Evolutionary conservation across 1,140 invertebrate species (phyloP), one percentile per base, ranked within the genome.

Genomic region (Thaumetopoea pityocampa): DNA sequence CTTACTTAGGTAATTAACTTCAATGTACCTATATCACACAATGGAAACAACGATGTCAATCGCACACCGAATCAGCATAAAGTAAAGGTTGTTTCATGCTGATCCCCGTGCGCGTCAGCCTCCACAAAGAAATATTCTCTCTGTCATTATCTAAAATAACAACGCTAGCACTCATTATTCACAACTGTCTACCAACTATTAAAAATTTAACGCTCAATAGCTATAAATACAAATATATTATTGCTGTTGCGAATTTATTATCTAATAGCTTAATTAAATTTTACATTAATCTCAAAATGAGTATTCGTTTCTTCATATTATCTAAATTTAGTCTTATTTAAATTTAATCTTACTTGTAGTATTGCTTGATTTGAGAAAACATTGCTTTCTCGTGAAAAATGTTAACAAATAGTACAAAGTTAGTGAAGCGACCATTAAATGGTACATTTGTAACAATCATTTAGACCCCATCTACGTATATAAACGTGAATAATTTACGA

Each of bases 161-260:
- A 80, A 80, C 58, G 59, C 74, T 79, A 74, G 72, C 64, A 68
- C 64, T n/a, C 74, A 63, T 73, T 83, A 79, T 78, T 77, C 73
- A 80, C 73, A 77, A 79, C 67, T 71, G 56, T 64, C 76, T 80
- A 82, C 55, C 51, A 60, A 66, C 70, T 79, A 79, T 80, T 76
- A 79, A 79, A 83, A 79, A 76, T 81, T 81, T 78, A 79, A 81
- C 76, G 72, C 76, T 77, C 74, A 72, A 73, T 83, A 83, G 79
- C 79, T 78, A 70, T 79, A 77, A 77, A 80, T 83, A 82, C 78
- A 82, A 80, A 80, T 80, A 83, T 80, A 79, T 83, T 83, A 83
- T 83, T 83, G 77, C 79, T 83, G 77, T 81, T 60, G 77, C 77
- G 72, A 74, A 69, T 67, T 67, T 67, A 67, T 71, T 62, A 43